Evolutionary conservation across 35 echinoderm and acorn worm genomes (phyloP).

Genomic region (Holothuria glaberrima): DNA sequence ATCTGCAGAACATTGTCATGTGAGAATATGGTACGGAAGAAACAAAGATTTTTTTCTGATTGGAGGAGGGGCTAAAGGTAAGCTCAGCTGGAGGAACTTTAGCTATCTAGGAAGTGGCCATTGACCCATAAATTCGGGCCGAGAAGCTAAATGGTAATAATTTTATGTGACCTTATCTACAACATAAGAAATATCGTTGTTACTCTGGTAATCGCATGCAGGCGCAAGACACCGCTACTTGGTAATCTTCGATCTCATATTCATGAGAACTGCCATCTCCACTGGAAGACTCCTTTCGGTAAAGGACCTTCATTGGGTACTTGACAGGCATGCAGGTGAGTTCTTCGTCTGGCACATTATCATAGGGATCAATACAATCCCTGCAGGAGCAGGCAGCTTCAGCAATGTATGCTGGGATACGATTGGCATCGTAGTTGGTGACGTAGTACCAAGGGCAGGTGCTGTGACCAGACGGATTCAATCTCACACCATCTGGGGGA

Average conservation of each 20-base stretch:
- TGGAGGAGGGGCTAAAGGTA: no score
- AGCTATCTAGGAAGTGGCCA: no score
- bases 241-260: neutral
- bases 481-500: neutral
- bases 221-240: slow-evolving; percentile 6
- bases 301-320: slow-evolving; percentile 19
- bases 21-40: no score
- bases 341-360: neutral
- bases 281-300: no score
- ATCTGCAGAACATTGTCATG: no score
- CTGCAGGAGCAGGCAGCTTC: neutral
- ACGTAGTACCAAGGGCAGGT: slow-evolving; percentile 34
- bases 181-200: neutral
- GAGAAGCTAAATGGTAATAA: no score
- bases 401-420: neutral
- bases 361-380: neutral
- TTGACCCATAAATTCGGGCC: no score
- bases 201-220: neutral
- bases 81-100: no score
- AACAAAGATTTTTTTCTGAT: no score
- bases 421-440: neutral
- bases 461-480: neutral
- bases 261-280: neutral
- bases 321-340: neutral
- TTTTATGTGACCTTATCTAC: no score